Percentiles rank a stretch among this genome's conserved stretches.
Conservation (phyloP, 1,140 invertebrate species). For the Platorchestia sp. region DNA sequence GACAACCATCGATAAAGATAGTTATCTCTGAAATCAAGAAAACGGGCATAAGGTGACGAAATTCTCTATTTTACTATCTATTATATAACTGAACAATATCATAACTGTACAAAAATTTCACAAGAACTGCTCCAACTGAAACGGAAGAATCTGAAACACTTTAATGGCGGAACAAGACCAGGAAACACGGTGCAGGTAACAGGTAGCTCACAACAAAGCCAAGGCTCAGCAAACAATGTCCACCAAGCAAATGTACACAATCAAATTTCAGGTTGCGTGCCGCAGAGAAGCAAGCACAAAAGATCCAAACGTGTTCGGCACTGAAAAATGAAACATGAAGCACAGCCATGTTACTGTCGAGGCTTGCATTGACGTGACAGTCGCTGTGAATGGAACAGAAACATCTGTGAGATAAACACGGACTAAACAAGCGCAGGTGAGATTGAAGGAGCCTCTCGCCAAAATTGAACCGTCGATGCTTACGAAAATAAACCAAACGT, state of each 20-base stretch:
- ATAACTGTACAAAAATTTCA: neutral
- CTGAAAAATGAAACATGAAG: neutral
- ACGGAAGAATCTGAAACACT: neutral
- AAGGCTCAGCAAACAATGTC: neutral
- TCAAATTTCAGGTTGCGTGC: neutral
- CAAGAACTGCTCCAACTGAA: neutral
- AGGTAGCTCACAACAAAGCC: neutral
- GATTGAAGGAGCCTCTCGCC: neutral
- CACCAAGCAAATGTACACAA: neutral
- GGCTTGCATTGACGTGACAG: neutral
- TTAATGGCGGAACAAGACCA: slow-evolving; percentile 11
- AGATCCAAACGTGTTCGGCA: neutral
- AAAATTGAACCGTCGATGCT: neutral
- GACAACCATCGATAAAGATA: neutral
- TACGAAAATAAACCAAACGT: neutral
- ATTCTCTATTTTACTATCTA: too few species aligned
- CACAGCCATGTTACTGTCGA: neutral
- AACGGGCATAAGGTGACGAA: too few species aligned
- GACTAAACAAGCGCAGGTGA: neutral
- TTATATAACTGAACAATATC: neutral
- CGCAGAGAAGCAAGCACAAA: neutral
- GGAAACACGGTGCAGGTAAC: slow-evolving; percentile 30
- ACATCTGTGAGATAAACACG: neutral
- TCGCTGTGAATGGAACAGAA: neutral
- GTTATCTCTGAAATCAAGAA: neutral